Evolutionary conservation across 2,888 invertebrate genomes (phyloP), one percentile per base, ranked within the genome.

Genomic region (Pristionchus exspectatus): DNA sequence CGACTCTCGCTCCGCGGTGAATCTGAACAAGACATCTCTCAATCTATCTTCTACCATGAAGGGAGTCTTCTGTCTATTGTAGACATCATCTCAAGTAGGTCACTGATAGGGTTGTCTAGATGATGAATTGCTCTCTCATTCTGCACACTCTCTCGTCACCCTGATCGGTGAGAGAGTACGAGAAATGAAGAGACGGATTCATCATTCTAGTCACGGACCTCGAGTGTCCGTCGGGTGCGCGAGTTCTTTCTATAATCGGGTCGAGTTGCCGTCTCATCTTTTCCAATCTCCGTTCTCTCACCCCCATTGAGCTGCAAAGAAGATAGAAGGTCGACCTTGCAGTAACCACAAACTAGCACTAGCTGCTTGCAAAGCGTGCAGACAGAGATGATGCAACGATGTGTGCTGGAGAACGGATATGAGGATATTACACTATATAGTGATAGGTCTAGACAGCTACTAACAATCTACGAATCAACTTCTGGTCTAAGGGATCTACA

Each of bases 191-290:
- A 59, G 18, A 59, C 59, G 14, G 59, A 38, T 38, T 38, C 38
- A 38, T 56, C 56, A 12, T 56, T 56, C 18, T 9, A 50, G 54
- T 81, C 81, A 81, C 81, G 50, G 81, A 81, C 81, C 81, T n/a
- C 50, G 14, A 81, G 77, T 3, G 77, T 77, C 21, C 81, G n/a
- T 21, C 54, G 50, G 14, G 27, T 81, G 81, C 81, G 81, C 50
- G 81, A 81, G 81, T 54, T 81, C 81, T 81, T 81, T n/a, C 81
- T 81, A 81, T 81, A 81, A 81, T 81, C 81, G 50, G 81, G 81
- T 12, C 81, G 81, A 5, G 50, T 81, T 2, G 74, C 74, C 24
- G 50, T 54, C 50, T 27, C 81, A n/a, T 44, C 77, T 54, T 18
- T 54, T 27, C 14, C 44, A 54, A 81, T 81, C 54, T 81, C 81